Evolutionary conservation across 1,140 invertebrate species (phyloP), one percentile per base, ranked within the genome.

Genomic region (Cotesia typhae): DNA sequence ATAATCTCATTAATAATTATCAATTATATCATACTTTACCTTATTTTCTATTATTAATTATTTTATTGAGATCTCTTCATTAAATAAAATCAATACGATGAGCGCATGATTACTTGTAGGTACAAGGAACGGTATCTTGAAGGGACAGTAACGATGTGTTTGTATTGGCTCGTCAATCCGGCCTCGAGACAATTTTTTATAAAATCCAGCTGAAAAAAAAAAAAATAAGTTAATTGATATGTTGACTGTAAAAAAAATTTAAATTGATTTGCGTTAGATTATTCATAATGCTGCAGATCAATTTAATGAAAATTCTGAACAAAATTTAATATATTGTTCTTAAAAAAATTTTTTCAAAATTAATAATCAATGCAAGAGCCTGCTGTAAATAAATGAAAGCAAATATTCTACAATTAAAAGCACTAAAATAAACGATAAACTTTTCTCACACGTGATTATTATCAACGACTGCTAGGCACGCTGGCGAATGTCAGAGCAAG

Each of bases 101-200:
- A 37, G 61, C 51, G 66, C 36, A 59, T 61, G 70, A 59, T 66
- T 57, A 67, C 66, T 71, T 37, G 64, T 9, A 47, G 53, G 35
- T 71, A 36, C 61, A 53, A 61, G 74, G 76, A 77, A 74, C 76
- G 76, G 75, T 67, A 70, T 75, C 72, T 75, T 76, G 76, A 79
- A 76, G 72, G 67, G 67, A 74, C 61, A 70, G 67, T 65, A 64
- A 36, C 14, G 60, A 70, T 76, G 57, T 76, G 75, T 67, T 10
- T 72, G 28, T 72, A 52, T 67, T 59, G 67, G 70, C 47, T 74
- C 64, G 63, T 67, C 38, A 67, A 74, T 70, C 37, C 57, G 35
- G 17, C 65, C 55, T 28, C 51, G 7, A 17, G 14, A 37, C 14
- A 20, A 20, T 41, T 60, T 7, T 57, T 60, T 20, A 35, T 60